Percentiles rank a stretch among this genome's conserved stretches.
Conservation (phyloP, 2,888 invertebrate genomes). For the Andrena hattorfiana region DNA sequence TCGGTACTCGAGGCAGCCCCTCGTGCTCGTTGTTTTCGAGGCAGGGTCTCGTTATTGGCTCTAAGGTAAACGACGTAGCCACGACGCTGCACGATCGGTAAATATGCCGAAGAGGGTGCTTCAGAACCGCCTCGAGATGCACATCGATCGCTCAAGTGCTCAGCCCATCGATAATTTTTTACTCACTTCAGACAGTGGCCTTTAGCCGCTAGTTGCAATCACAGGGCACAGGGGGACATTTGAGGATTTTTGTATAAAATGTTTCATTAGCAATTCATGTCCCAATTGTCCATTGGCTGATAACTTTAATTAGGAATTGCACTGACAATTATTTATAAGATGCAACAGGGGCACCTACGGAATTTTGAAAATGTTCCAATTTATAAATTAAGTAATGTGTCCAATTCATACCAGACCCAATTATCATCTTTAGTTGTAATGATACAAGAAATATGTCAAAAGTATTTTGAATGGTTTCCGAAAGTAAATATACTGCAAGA, state of each 20-base stretch:
- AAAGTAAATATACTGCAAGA: too few species aligned
- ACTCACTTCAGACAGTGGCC: not conserved
- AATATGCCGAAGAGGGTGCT: slow-evolving; percentile 51
- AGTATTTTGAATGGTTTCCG: too few species aligned
- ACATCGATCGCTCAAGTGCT: slow-evolving; percentile 45
- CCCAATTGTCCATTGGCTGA: not conserved
- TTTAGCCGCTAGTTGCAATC: not conserved
- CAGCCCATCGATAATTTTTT: slow-evolving; percentile 38
- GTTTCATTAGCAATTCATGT: not conserved
- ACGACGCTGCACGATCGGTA: slow-evolving; percentile 50
- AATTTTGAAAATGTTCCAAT: too few species aligned
- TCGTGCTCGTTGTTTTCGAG: slow-evolving; percentile 59
- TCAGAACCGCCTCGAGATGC: slow-evolving; percentile 46
- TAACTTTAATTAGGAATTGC: not conserved
- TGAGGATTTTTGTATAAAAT: not conserved
- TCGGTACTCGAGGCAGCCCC: slow-evolving; percentile 53
- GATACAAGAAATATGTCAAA: too few species aligned
- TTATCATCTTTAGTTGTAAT: too few species aligned
- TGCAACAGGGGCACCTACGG: too few species aligned
- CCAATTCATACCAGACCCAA: too few species aligned
- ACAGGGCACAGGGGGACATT: not conserved
- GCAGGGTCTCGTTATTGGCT: slow-evolving; percentile 61
- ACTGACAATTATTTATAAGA: too few species aligned
- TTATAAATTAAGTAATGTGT: too few species aligned
- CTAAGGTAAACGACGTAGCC: slow-evolving; percentile 61